Evolutionary conservation across 2,888 invertebrate species (phyloP).

Genomic region (Noctua pronuba): DNA sequence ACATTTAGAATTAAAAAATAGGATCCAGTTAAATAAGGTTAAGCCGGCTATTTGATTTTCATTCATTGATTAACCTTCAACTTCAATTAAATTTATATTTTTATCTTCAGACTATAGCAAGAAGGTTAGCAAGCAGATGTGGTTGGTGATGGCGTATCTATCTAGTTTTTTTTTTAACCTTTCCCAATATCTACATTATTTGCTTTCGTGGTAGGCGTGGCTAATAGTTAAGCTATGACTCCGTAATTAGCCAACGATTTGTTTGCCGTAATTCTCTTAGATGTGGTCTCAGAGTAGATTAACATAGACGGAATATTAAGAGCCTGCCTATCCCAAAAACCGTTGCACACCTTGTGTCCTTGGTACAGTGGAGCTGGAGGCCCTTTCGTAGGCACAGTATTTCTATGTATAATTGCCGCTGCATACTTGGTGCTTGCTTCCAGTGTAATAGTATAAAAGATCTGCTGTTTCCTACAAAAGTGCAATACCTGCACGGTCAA

Average conservation of each 20-base stretch:
- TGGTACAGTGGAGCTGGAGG: background rate
- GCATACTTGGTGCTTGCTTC: no score
- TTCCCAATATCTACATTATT: slow-evolving; percentile 18
- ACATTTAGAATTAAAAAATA: slow-evolving; percentile 5
- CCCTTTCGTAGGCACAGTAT: background rate
- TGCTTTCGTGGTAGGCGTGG: slow-evolving; percentile 1
- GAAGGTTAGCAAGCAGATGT: slow-evolving; percentile 24
- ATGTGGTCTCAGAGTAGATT: background rate
- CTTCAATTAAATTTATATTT: slow-evolving; percentile 18
- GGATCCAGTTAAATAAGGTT: background rate
- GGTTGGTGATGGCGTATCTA: background rate
- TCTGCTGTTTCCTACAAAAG: no score
- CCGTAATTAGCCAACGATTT: background rate
- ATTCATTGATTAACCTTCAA: slow-evolving; percentile 29
- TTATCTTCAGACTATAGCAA: slow-evolving; percentile 16
- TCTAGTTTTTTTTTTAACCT: background rate
- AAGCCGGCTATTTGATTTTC: slow-evolving; percentile 17
- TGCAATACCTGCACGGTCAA: no score
- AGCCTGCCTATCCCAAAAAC: background rate
- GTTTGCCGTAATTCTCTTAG: background rate
- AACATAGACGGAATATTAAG: background rate
- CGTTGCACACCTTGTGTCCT: background rate
- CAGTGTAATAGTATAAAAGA: no score
- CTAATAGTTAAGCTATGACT: background rate
- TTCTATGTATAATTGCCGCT: background rate